A percentile compares a stretch with the other conserved stretches of the same genome.
Evolutionary conservation across 2,797 vertebrate species (phyloP).

Genomic region (Limnodromus scolopaceus): DNA sequence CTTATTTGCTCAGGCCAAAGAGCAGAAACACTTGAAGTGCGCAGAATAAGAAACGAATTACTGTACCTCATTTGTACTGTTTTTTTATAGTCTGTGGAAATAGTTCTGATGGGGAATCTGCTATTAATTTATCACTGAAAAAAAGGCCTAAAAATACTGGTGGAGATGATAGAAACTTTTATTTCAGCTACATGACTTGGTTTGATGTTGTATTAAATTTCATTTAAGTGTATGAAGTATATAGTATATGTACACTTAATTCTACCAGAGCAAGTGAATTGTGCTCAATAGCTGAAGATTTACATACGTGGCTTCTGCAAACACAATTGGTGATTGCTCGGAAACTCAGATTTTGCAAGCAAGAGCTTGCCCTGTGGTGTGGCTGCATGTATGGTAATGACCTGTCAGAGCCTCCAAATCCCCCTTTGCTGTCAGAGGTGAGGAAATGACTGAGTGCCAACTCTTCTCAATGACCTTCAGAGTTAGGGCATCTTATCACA

Average conservation of each 20-base stretch:
- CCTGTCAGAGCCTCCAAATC: neutral
- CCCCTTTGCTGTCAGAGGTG: neutral
- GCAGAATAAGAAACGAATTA: neutral
- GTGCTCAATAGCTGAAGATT: neutral
- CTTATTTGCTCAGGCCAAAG: neutral
- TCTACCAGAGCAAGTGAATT: neutral
- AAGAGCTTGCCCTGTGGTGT: neutral
- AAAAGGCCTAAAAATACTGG: neutral
- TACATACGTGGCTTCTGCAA: neutral
- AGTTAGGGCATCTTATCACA: constrained; percentile 45
- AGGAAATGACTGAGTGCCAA: neutral
- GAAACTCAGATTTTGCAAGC: neutral
- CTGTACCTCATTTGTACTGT: neutral
- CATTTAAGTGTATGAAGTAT: neutral
- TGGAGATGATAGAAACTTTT: neutral
- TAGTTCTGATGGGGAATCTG: neutral
- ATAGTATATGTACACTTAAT: rapidly evolving
- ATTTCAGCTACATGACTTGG: neutral
- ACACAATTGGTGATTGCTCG: neutral
- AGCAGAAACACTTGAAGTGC: neutral
- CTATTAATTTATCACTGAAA: neutral
- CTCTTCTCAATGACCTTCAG: constrained; percentile 13
- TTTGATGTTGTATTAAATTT: neutral
- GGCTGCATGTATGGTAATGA: neutral
- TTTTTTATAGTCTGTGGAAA: neutral